These are phyloP conservation scores for Gastrophysa polygoni DNA, from an alignment of 2,888 invertebrate species.

Conservation along the genomic window DNA sequence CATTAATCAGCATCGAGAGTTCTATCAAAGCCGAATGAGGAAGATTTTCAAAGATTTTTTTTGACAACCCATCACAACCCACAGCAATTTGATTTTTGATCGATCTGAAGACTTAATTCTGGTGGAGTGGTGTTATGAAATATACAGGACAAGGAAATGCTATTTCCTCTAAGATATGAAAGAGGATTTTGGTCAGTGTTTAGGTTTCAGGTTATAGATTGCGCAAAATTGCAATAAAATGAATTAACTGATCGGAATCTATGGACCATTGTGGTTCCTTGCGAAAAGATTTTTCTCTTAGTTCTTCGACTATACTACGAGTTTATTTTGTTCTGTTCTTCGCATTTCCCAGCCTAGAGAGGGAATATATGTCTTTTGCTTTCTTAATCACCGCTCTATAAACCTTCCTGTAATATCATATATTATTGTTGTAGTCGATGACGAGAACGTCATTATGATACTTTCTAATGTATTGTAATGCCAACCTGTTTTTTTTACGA, in stretches of 20 bases:
- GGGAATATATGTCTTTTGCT: background rate
- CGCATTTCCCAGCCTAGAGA: background rate
- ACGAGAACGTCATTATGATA: background rate
- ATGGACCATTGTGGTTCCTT: conserved; percentile 1
- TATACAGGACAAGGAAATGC: conserved; percentile 4
- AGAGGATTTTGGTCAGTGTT: conserved; percentile 2
- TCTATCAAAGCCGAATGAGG: background rate
- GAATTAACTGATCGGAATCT: conserved; percentile 1
- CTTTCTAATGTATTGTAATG: conserved; percentile 2
- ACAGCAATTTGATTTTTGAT: conserved; percentile 4
- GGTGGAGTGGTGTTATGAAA: conserved; percentile 4
- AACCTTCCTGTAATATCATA: background rate
- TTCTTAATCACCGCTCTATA: background rate
- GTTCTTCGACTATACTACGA: background rate
- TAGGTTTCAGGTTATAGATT: conserved; percentile 2
- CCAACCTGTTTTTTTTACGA: background rate
- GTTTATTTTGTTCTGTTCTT: background rate
- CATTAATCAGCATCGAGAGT: conserved; percentile 2
- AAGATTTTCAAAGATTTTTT: conserved; percentile 9
- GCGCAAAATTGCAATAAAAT: too few relatives aligned
- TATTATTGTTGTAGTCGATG: background rate
- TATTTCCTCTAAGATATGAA: conserved; percentile 7
- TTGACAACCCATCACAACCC: background rate
- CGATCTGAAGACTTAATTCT: conserved; percentile 7
- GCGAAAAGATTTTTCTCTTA: background rate